A percentile compares a stretch with the other conserved stretches of the same genome.
Conservation (phyloP, 23 tunicate genomes). For the Clavelina lepadiformis region DNA sequence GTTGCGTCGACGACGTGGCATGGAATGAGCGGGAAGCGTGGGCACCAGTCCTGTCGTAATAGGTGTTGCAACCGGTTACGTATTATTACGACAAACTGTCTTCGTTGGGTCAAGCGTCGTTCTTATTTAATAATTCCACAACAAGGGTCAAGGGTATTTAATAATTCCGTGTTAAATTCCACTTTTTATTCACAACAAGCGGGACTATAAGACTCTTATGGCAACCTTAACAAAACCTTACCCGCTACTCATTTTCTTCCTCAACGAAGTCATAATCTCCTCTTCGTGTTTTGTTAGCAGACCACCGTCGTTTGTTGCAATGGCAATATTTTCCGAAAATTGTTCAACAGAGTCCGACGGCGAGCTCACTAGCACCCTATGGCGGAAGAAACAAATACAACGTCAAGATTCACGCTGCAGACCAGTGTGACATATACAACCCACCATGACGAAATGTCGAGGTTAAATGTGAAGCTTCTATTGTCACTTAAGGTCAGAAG, state of each 20-base stretch:
- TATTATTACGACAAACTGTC: too few relatives aligned
- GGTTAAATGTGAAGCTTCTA: slow-evolving; percentile 41
- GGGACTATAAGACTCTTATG: too few relatives aligned
- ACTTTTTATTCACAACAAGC: too few relatives aligned
- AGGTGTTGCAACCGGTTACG: too few relatives aligned
- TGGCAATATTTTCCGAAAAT: slow-evolving; percentile 39
- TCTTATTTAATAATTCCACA: too few relatives aligned
- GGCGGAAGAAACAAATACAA: neutral
- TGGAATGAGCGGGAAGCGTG: slow-evolving; percentile 39
- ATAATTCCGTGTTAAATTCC: too few relatives aligned
- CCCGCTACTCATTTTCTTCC: slow-evolving; percentile 27
- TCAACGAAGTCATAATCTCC: slow-evolving; percentile 9
- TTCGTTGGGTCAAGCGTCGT: too few relatives aligned
- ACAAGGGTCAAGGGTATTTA: too few relatives aligned
- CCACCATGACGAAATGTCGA: slow-evolving; percentile 43
- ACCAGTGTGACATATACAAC: neutral
- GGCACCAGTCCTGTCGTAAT: slow-evolving; percentile 39
- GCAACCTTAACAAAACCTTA: too few relatives aligned
- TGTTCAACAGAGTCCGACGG: slow-evolving; percentile 48
- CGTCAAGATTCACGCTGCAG: neutral
- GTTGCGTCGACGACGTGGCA: slow-evolving; percentile 33
- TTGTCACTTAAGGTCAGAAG: slow-evolving; percentile 38
- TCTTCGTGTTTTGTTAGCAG: slow-evolving; percentile 14
- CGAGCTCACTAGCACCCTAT: slow-evolving; percentile 46
- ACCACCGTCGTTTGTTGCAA: slow-evolving; percentile 3